These are phyloP conservation scores for Coelinius sp. DNA, from an alignment of 2,888 invertebrate species.

Conservation along the genomic window DNA sequence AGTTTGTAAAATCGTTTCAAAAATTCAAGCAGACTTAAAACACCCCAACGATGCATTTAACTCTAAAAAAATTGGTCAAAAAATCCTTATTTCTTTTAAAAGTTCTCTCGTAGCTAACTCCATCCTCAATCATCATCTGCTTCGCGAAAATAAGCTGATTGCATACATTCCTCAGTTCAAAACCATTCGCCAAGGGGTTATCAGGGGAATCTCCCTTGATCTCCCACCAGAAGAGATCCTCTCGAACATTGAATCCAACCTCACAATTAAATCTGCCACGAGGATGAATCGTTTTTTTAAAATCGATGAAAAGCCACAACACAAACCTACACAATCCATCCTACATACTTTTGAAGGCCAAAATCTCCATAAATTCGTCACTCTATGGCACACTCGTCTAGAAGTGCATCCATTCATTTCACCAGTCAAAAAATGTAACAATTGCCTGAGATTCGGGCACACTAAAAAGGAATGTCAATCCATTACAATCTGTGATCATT, in stretches of 20 bases:
- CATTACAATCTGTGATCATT: neutral
- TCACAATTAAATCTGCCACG: neutral
- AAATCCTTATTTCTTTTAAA: neutral
- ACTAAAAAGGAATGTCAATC: neutral
- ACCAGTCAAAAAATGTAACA: neutral
- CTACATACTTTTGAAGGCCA: constrained; percentile 2
- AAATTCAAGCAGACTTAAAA: neutral
- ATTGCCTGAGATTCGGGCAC: neutral
- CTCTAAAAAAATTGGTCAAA: neutral
- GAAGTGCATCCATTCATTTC: neutral
- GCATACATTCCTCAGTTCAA: neutral
- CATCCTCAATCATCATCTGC: neutral
- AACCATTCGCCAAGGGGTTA: neutral
- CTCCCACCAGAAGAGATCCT: neutral
- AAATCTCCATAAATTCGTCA: neutral
- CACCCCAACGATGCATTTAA: neutral
- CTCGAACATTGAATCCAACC: neutral
- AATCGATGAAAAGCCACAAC: neutral
- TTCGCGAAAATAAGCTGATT: neutral
- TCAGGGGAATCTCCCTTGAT: neutral
- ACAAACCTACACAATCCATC: neutral
- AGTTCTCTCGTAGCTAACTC: neutral
- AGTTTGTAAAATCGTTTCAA: neutral
- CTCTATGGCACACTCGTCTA: neutral
- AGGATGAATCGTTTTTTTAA: neutral